Percentiles rank a stretch among this genome's conserved stretches.
These are phyloP conservation scores for Pseudomyrmex sp. DNA, from an alignment of 1,140 invertebrate species.

Conservation along the genomic window DNA sequence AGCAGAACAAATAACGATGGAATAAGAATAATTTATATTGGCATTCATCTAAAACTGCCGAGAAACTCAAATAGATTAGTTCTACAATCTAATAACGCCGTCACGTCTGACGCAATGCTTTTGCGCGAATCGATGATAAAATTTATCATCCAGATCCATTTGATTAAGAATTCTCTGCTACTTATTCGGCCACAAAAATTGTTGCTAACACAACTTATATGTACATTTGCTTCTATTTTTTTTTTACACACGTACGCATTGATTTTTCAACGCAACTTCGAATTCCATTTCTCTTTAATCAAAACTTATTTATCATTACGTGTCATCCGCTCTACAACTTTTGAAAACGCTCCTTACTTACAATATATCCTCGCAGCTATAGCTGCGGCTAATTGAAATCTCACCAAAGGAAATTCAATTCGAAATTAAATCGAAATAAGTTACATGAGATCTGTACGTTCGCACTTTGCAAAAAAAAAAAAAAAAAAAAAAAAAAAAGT, in stretches of 20 bases:
- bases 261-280: neutral
- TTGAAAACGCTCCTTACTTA: neutral
- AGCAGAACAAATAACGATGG: neutral
- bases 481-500: neutral
- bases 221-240: neutral
- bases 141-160: neutral
- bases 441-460: neutral
- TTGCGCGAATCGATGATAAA: neutral
- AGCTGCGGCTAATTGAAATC: neutral
- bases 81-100: neutral
- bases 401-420: neutral
- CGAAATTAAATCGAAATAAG: neutral
- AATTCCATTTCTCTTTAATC: neutral
- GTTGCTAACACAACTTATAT: neutral
- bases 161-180: neutral
- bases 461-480: neutral
- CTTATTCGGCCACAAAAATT: no score
- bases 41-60: neutral
- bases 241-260: neutral
- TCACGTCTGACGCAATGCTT: neutral
- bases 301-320: neutral
- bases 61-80: slow-evolving; percentile 27
- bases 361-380: neutral
- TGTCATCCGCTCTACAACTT: neutral
- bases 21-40: slow-evolving; percentile 12